Evolutionary conservation across 2,888 invertebrate genomes (phyloP).

Genomic region (Gymnocheta viridis): DNA sequence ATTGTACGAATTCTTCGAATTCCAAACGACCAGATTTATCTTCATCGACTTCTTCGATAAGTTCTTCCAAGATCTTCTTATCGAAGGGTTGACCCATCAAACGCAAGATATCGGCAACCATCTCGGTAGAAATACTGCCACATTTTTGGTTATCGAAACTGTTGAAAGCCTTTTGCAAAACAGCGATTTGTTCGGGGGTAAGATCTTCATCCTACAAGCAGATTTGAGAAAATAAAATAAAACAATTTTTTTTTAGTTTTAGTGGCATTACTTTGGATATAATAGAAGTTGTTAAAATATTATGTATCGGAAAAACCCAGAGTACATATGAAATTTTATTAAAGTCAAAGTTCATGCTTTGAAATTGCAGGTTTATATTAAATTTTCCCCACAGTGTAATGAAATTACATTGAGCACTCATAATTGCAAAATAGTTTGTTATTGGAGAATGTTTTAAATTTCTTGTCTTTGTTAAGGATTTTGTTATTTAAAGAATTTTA

Average conservation of each 20-base stretch:
- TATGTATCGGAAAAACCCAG: too few species aligned
- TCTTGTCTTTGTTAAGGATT: too few species aligned
- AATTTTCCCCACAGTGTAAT: too few species aligned
- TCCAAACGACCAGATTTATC: constrained; percentile 98
- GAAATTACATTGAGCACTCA: too few species aligned
- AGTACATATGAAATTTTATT: too few species aligned
- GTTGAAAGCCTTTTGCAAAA: constrained; percentile 97
- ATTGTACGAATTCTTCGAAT: constrained; percentile 97
- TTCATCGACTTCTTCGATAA: constrained; percentile 98
- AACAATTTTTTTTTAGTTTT: neutral
- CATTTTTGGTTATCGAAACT: constrained; percentile 97
- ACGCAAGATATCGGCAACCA: constrained; percentile 96
- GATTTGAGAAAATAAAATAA: neutral
- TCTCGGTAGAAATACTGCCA: constrained; percentile 96
- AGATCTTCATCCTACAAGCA: constrained; percentile 90
- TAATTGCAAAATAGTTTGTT: too few species aligned
- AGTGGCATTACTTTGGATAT: neutral
- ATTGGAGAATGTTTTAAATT: too few species aligned
- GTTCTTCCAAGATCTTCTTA: constrained; percentile 96
- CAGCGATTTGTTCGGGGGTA: constrained; percentile 95
- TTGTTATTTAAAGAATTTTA: too few species aligned
- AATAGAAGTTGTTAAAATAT: too few species aligned
- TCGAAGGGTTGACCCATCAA: constrained; percentile 99
- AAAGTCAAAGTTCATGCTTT: too few species aligned
- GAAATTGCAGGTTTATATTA: too few species aligned